Evolutionary conservation across 2,888 invertebrate species (phyloP).

Genomic region (Papilio elwesi): DNA sequence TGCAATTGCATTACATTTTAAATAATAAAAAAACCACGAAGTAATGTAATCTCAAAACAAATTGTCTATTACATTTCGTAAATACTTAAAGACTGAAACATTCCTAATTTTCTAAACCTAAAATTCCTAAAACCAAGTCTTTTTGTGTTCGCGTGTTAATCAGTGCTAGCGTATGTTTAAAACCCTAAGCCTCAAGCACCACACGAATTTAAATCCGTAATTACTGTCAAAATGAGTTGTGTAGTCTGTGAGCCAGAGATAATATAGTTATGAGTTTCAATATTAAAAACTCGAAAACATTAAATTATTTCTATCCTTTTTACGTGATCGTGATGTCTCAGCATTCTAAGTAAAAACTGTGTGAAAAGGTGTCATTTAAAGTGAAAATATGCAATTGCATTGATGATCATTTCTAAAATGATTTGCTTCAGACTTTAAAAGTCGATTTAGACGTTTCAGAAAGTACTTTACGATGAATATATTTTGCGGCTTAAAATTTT

Average conservation of each 20-base stretch:
- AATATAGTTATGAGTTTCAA: slow-evolving; percentile 22
- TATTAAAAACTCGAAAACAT: neutral
- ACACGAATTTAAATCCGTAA: slow-evolving; percentile 65
- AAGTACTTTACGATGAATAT: too few relatives aligned
- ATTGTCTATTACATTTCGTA: neutral
- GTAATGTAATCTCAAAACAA: too few relatives aligned
- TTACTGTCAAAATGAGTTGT: slow-evolving; percentile 53
- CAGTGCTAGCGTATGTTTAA: slow-evolving; percentile 46
- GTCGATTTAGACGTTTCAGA: too few relatives aligned
- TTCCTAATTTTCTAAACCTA: too few relatives aligned
- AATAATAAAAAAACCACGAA: too few relatives aligned
- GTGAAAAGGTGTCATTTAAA: neutral
- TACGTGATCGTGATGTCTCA: neutral
- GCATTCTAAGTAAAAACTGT: neutral
- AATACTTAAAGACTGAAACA: neutral
- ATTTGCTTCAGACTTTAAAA: too few relatives aligned
- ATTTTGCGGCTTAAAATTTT: too few relatives aligned
- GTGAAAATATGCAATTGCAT: too few relatives aligned
- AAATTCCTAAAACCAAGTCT: slow-evolving; percentile 2
- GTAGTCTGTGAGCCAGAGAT: slow-evolving; percentile 57
- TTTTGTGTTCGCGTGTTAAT: neutral
- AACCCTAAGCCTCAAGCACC: slow-evolving; percentile 51
- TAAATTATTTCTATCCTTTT: neutral
- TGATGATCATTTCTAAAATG: too few relatives aligned
- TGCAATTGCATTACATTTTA: too few relatives aligned